These are phyloP conservation scores for Diprion similis DNA, from an alignment of 1,140 invertebrate genomes.

Conservation along the genomic window DNA sequence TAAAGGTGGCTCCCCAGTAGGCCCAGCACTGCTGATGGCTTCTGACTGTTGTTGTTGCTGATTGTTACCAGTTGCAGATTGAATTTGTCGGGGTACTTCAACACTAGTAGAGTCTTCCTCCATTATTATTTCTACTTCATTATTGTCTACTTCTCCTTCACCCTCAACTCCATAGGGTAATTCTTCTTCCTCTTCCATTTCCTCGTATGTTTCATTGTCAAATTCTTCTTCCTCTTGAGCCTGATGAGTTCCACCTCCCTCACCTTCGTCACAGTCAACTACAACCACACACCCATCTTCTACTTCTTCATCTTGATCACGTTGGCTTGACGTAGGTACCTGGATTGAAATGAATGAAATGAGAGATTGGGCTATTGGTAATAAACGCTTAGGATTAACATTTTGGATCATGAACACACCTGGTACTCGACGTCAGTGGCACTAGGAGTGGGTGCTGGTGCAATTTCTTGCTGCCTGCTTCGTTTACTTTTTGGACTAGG, in stretches of 20 bases:
- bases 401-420: slow-evolving; percentile 36
- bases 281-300: slow-evolving; percentile 78
- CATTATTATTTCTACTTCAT: slow-evolving; percentile 71
- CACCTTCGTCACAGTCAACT: slow-evolving; percentile 69
- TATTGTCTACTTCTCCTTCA: slow-evolving; percentile 64
- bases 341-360: slow-evolving; percentile 56
- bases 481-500: slow-evolving; percentile 54
- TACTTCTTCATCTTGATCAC: slow-evolving; percentile 80
- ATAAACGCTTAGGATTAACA: slow-evolving; percentile 47
- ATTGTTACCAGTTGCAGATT: slow-evolving; percentile 41
- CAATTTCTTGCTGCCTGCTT: slow-evolving; percentile 47
- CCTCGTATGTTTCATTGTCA: slow-evolving; percentile 64
- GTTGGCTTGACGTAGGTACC: slow-evolving; percentile 82
- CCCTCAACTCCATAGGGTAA: slow-evolving; percentile 60
- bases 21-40: slow-evolving; percentile 65
- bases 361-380: slow-evolving; percentile 69
- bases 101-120: slow-evolving; percentile 65
- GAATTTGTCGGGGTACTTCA: slow-evolving; percentile 66
- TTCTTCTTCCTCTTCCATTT: slow-evolving; percentile 65
- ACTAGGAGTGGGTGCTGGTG: slow-evolving; percentile 47
- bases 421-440: slow-evolving; percentile 58
- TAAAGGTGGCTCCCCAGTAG: slow-evolving; percentile 58
- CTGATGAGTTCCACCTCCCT: slow-evolving; percentile 62
- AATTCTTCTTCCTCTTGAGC: slow-evolving; percentile 67
- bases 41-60: slow-evolving; percentile 61